Base-by-base conservation (phyloP, 2,113 vertebrate genomes). In the Hiodon tergisus region DNA sequence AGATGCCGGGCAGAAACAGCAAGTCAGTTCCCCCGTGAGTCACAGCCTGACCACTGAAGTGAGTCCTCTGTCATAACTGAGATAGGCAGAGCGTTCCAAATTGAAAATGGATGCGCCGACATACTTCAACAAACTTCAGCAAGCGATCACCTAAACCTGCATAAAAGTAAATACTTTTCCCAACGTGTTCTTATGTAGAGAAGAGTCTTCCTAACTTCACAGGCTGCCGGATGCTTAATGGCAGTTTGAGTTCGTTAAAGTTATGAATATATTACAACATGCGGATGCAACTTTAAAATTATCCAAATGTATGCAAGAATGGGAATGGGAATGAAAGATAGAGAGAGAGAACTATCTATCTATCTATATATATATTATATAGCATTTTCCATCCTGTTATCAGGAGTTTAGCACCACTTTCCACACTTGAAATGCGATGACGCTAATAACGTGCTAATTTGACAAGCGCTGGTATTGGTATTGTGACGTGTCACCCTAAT, bases 371-470 rank as follows among this genome's bases (percentile, higher is more conserved):
- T 31, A 31, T 31, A 31, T 31, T 50, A 58, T 65, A n/a, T 47
- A 47, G 66, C 55, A 82, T 77, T 78, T 82, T 55, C 13, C 78
- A 80, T 79, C 4, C 74, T 81, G 83, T 72, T 82, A 72, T 53
- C 81, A 77, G 76, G 67, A 78, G 75, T 79, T 90, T 85, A 88
- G 82, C 85, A 63, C 77, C 5, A 54, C 80, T 81, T 86, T 86
- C 83, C 83, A 84, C 88, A 83, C 85, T 78, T 79, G 78, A 11
- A 75, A 83, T 73, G 76, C 76, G 69, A 69, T 74, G 76, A 78
- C 82, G 71, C 86, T 87, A 86, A 91, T 84, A 83, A 84, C 85
- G 88, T 71, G 78, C 84, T 90, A 92, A 92, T 90, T 88, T 90
- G 86, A 31, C 50, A 80, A 84, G 84, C 58, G 80, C 75, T 81